Conservation (phyloP, 1,140 invertebrate species). For the Acromyrmex echinatior region DNA sequence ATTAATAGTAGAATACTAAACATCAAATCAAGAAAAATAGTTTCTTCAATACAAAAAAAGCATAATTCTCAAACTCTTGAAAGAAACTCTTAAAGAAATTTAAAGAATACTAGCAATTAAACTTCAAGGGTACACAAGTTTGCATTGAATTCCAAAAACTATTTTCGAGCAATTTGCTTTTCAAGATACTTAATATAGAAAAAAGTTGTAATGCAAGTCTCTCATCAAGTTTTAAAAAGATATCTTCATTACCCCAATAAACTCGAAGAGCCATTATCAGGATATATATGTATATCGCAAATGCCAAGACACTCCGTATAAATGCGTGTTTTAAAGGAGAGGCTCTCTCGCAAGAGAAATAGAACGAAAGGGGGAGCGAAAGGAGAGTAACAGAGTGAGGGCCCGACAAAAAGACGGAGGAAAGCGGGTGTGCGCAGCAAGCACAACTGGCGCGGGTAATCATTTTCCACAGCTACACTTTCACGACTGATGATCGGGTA, state of each 20-base stretch:
- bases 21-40: neutral
- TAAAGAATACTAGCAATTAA: neutral
- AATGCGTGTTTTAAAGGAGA: neutral
- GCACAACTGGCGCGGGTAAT: slow-evolving; percentile 65
- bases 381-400: slow-evolving; percentile 27
- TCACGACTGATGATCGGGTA: slow-evolving; percentile 82
- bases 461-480: slow-evolving; percentile 81
- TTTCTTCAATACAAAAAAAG: slow-evolving; percentile 10
- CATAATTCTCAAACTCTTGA: neutral
- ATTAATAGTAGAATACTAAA: neutral
- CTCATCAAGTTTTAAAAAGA: neutral
- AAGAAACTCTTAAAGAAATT: neutral
- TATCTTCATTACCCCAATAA: neutral
- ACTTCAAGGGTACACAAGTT: neutral
- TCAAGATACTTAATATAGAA: neutral
- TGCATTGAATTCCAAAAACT: neutral
- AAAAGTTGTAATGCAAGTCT: neutral
- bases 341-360: slow-evolving; percentile 15
- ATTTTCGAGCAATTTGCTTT: neutral
- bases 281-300: neutral
- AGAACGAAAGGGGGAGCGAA: slow-evolving; percentile 1
- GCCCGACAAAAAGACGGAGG: slow-evolving; percentile 21
- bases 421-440: slow-evolving; percentile 38
- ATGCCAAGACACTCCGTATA: slow-evolving; percentile 22
- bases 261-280: neutral